Base-by-base conservation (phyloP, 2,797 vertebrate species). In the Heterohyrax brucei region DNA sequence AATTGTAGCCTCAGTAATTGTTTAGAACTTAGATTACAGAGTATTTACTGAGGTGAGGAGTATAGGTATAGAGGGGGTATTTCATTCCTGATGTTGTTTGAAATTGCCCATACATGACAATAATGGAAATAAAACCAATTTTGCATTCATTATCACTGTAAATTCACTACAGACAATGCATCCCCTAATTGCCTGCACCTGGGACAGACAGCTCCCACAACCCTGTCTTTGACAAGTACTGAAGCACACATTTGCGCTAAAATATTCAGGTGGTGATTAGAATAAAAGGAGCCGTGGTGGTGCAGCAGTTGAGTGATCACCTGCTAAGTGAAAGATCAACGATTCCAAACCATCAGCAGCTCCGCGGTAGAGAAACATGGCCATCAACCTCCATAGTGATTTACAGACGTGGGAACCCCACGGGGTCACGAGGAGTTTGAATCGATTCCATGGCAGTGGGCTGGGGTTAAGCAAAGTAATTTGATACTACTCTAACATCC, bases 11-110 rank as follows among this genome's bases (percentile, higher is more conserved):
- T 4, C 4, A 9, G 33, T 2, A 80, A 24, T 62, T 26, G 77
- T 89, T 96, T 81, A 64, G 75, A 91, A 48, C 33, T 53, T 66
- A 82, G 70, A 79, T 72, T 21, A 83, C 24, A 87, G 73, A 66
- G 64, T 68, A 78, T n/a, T 73, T 62, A 64, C 9, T 66, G 33
- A 44, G 10, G 9, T n/a, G 72, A 10, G 19, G 19, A 19, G 19
- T 3, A 39, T 39, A 19, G 59, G 18, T 21, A 21, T 61, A 64
- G 9, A 72, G 26, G 28, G 68, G 6, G 22, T 72, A 66, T 30
- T 80, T 78, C 4, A 6, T 44, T 39, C 26, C 26, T 81, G 39
- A 44, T 50, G 61, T n/a, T 30, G 16, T 39, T 92, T 90, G 59
- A 70, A 80, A 86, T 85, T 75, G 10, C 61, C 59, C 70, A 24